Conservation (phyloP, 1,140 invertebrate genomes). For the Penaeus chinensis region DNA sequence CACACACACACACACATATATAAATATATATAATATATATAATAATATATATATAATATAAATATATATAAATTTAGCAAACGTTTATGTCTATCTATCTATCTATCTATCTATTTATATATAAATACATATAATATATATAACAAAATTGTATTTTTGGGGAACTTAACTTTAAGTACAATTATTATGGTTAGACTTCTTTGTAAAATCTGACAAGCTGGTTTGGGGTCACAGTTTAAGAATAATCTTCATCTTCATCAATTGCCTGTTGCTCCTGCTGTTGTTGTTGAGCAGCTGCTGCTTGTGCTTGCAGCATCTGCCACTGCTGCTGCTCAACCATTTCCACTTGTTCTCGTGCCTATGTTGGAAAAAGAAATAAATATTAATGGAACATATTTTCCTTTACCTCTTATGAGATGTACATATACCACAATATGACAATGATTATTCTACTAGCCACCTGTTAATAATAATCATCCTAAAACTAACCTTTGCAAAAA, state of each 20-base stretch:
- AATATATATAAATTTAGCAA: no score
- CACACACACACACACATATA: no score
- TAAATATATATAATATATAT: no score
- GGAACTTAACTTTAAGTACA: constrained; percentile 1
- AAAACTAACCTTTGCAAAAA: constrained; percentile 87
- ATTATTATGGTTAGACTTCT: neutral
- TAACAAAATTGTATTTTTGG: no score
- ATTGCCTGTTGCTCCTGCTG: constrained; percentile 46
- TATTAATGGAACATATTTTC: neutral
- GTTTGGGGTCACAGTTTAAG: neutral
- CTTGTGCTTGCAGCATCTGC: constrained; percentile 83
- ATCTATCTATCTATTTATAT: no score
- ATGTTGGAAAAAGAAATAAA: neutral
- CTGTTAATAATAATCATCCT: neutral
- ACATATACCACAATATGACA: neutral
- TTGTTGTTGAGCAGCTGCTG: constrained; percentile 64
- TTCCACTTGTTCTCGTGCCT: neutral
- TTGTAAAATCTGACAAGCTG: neutral
- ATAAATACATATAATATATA: no score
- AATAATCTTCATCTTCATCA: constrained; percentile 48
- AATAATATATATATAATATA: no score
- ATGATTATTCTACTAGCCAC: no score
- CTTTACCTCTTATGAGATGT: constrained; percentile 28
- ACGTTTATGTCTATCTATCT: no score
- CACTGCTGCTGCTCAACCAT: constrained; percentile 87